Conservation (phyloP, 1,140 invertebrate genomes). For the Himalopsyche phryganea region DNA sequence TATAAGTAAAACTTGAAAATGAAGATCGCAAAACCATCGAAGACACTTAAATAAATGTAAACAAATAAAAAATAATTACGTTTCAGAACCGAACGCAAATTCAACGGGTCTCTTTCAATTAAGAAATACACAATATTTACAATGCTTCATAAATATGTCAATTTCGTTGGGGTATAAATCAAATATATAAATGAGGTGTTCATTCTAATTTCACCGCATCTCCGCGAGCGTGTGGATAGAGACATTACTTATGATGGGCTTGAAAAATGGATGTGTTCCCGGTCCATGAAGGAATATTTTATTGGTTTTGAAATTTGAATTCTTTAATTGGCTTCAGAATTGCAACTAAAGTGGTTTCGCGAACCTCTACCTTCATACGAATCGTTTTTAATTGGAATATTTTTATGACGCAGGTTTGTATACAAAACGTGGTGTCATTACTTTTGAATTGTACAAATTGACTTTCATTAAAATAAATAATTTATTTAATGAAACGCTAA, state of each 20-base stretch:
- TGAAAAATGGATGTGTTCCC: conserved; percentile 20
- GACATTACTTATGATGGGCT: conserved; percentile 30
- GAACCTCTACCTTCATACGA: background rate
- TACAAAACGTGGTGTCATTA: background rate
- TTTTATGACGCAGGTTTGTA: conserved; percentile 1
- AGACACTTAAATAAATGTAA: too few species aligned
- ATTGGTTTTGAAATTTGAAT: conserved; percentile 35
- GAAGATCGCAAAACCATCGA: too few species aligned
- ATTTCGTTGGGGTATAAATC: conserved; percentile 16
- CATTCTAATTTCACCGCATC: background rate
- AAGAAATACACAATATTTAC: conserved; percentile 29
- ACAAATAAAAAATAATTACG: background rate
- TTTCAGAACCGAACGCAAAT: background rate
- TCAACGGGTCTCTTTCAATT: conserved; percentile 25
- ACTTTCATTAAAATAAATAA: too few species aligned
- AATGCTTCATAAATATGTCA: conserved; percentile 31
- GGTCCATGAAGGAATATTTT: conserved; percentile 26
- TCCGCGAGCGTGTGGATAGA: conserved; percentile 17
- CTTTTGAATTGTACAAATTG: too few species aligned
- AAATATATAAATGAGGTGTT: conserved; percentile 3
- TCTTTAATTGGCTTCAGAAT: conserved; percentile 32
- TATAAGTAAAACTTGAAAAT: too few species aligned
- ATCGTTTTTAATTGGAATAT: conserved; percentile 3
- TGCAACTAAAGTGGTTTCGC: background rate
- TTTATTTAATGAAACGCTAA: too few species aligned